A percentile compares a stretch with the other conserved stretches of the same genome.
phyloP scores from a whole-genome alignment of 2,113 vertebrate genomes.

The Nicator chloris region DNA sequence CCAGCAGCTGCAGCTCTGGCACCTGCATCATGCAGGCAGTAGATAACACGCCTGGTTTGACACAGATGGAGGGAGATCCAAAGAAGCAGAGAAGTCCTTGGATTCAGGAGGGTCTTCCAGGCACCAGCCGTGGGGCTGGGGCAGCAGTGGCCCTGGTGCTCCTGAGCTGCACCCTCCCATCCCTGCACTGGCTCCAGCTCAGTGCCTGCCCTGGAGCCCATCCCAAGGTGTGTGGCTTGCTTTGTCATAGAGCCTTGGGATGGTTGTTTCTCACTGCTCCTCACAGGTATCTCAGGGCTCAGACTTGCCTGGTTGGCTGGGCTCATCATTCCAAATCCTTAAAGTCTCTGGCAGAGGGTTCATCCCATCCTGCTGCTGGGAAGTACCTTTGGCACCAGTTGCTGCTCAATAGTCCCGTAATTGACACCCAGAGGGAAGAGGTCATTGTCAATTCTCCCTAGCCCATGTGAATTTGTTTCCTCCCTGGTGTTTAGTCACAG shows the following conservation, averaged over 20 bases:
- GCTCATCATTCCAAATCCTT: too few relatives aligned
- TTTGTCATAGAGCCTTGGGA: not conserved
- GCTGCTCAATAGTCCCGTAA: not conserved
- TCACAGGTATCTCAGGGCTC: not conserved
- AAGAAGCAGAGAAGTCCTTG: not conserved
- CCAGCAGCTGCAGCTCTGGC: not conserved
- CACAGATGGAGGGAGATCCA: not conserved
- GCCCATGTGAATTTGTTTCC: accelerated
- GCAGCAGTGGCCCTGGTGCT: not conserved
- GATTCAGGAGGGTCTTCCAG: not conserved
- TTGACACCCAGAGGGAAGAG: not conserved
- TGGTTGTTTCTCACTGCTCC: not conserved
- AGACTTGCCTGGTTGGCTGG: accelerated
- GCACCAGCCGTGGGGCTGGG: accelerated
- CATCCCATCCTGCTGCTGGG: not conserved
- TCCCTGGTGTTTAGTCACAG: too few relatives aligned
- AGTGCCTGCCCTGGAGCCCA: not conserved
- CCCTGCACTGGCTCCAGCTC: not conserved
- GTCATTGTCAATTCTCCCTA: not conserved
- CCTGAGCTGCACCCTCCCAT: not conserved
- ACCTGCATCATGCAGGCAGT: not conserved
- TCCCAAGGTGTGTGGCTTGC: not conserved
- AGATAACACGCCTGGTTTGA: accelerated
- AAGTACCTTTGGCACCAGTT: not conserved
- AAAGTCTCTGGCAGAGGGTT: not conserved